phyloP scores from a whole-genome alignment of 1,140 invertebrate species.

The Drosophila oshimai region DNA sequence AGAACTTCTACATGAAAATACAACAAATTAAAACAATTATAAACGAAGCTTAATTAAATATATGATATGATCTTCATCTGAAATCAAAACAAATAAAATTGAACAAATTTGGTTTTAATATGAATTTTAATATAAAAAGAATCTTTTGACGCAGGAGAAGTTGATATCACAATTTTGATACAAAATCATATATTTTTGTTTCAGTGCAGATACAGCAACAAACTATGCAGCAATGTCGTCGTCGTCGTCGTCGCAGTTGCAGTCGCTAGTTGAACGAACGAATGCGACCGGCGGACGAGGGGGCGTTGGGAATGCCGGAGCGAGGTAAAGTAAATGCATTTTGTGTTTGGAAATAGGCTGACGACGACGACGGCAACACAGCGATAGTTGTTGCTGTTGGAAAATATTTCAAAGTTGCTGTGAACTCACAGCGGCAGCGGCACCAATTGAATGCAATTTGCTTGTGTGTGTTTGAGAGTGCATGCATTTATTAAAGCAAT shows the following conservation, averaged over 20 bases:
- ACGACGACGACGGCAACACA: conserved; percentile 22
- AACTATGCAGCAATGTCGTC: conserved; percentile 50
- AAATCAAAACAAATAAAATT: too few relatives aligned
- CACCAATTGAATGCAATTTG: conserved; percentile 80
- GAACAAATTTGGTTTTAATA: too few relatives aligned
- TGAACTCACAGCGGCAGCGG: conserved; percentile 70
- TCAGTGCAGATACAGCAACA: conserved; percentile 1
- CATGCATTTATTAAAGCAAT: conserved; percentile 79
- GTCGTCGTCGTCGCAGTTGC: conserved; percentile 4
- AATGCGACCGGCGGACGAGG: conserved; percentile 29
- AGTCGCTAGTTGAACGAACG: conserved; percentile 55
- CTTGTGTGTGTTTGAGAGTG: conserved; percentile 47
- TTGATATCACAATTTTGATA: neutral
- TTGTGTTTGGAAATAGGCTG: conserved; percentile 65
- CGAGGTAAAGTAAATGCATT: conserved; percentile 55
- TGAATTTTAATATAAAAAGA: too few relatives aligned
- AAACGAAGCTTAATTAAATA: too few relatives aligned
- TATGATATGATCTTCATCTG: too few relatives aligned
- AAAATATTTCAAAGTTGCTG: conserved; percentile 81
- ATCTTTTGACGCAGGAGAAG: too few relatives aligned
- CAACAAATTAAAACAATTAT: too few relatives aligned
- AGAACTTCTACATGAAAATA: too few relatives aligned
- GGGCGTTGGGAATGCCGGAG: conserved; percentile 48
- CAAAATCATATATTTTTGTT: neutral
- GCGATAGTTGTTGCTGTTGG: conserved; percentile 59